Evolutionary conservation across 2,888 invertebrate species (phyloP), one percentile per base, ranked within the genome.

Genomic region (Lacanobia wlatinum): DNA sequence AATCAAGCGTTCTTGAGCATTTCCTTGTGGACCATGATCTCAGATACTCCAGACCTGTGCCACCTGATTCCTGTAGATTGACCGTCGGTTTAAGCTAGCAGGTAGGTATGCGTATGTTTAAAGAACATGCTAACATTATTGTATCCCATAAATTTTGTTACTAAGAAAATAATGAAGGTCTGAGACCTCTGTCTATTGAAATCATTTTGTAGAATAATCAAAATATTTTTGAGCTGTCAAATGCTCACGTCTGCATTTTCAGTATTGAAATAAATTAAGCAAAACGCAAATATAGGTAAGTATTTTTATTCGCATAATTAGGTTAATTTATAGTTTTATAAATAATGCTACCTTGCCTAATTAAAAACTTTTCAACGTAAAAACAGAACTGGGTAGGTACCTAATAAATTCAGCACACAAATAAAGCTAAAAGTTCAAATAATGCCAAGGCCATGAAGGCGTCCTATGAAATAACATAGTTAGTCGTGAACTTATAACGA

Each of bases 361-460:
- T 70, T 70, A 64, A 1, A 8, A 18, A 48, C 48, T 48, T 48
- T 48, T 18, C 2, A 18, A 8, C 48, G 16, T 28, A 21, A 46
- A 56, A 77, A 53, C 52, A 48, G 23, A 70, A 70, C 48, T 48
- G 46, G 46, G 9, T 60, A 40, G 52, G 76, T 58, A 43, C 43
- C 5, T 43, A 76, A 71, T 76, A 77, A 77, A 61, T 60, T 56
- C 4, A 43, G 21, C 46, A 38, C 28, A 60, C 53, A 76, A 76
- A 70, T 46, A 14, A 64, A 77, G 46, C 55, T 38, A 16, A 56
- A 79, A 75, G 43, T 64, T 65, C 64, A 68, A 64, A 62, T 46
- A 76, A 76, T 65, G 70, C 43, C 80, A 79, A 79, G 79, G 76
- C 9, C 76, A 75, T 48, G 59, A 48, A 53, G 55, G 34, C 63